Evolutionary conservation across 2,888 invertebrate species (phyloP).

Genomic region (Catocala fraxini): DNA sequence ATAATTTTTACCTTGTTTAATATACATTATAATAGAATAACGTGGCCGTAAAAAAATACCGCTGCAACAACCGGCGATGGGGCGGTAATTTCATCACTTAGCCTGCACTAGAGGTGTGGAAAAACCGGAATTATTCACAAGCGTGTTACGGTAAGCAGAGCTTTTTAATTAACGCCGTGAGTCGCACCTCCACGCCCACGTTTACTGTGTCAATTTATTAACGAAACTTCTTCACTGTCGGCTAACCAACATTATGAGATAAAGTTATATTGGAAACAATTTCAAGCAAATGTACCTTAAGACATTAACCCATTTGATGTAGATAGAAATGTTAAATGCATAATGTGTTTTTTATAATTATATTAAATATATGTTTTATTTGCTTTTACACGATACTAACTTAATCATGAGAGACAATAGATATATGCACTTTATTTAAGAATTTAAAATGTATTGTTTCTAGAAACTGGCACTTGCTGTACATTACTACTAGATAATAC

Average conservation of each 20-base stretch:
- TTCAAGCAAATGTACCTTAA: conserved; percentile 38
- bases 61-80: background rate
- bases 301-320: conserved; percentile 33
- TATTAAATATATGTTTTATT: too few relatives aligned
- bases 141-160: conserved; percentile 7
- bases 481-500: too few relatives aligned
- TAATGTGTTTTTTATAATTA: too few relatives aligned
- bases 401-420: too few relatives aligned
- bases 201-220: conserved; percentile 2
- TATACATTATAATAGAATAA: background rate
- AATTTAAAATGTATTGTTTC: too few relatives aligned
- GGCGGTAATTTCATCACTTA: conserved; percentile 3
- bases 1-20: background rate
- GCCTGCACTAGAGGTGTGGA: conserved; percentile 8
- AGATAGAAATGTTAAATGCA: too few relatives aligned
- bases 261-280: conserved; percentile 38
- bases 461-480: too few relatives aligned
- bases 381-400: too few relatives aligned
- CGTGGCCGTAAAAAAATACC: background rate
- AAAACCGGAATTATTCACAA: conserved; percentile 13
- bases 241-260: conserved; percentile 12
- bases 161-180: conserved; percentile 19
- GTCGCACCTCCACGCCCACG: conserved; percentile 1
- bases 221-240: conserved; percentile 1
- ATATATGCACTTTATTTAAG: too few relatives aligned